Base-by-base conservation (phyloP, 2,888 invertebrate species). In the Xestia ashworthii region DNA sequence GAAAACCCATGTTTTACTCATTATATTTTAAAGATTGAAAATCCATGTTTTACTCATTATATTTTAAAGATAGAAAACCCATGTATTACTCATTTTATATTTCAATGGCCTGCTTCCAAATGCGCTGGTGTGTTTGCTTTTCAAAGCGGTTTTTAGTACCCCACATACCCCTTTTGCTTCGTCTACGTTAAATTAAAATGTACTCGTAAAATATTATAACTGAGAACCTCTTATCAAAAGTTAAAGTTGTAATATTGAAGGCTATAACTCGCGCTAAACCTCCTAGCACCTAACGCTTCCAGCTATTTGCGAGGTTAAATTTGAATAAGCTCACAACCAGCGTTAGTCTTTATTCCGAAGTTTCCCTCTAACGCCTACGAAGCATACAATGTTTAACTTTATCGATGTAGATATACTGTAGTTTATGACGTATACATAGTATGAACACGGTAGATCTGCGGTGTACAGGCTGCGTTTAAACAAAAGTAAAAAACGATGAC, bases 341-440 rank as follows among this genome's bases (percentile, higher is more conserved):
- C 72, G 74, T 69, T 76, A 76, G 85, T 78, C 76, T 87, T 87
- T 76, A 88, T 88, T 80, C 76, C 19, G 25, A 83, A 83, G 87
- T 88, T 86, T 86, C 62, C 22, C 74, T 76, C 46, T 64, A 71
- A 75, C 71, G 72, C 66, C 65, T 65, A 70, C 66, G 48, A 32
- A n/a, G 78, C 44, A 65, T 38, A 67, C 16, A 32, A 44, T 11
- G 22, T 58, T 25, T 25, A 50, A 58, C 6, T 58, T 38, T 19
- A 38, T 19, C 9, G 4, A 60, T 16, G 60, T 32, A 60, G 60
- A 32, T 32, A 60, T 19, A 19, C 32, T 14, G 60, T 32, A 60
- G 60, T 32, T 60, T 16, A 32, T 60, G 16, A 60, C 14, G 8
- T 58, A 58, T 25, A 25, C 25, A 22, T 53, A 55, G 55, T 55